A percentile compares a stretch with the other conserved stretches of the same genome.
Conservation (phyloP, 2,797 vertebrate species). For the Distichodus sexfasciatus region DNA sequence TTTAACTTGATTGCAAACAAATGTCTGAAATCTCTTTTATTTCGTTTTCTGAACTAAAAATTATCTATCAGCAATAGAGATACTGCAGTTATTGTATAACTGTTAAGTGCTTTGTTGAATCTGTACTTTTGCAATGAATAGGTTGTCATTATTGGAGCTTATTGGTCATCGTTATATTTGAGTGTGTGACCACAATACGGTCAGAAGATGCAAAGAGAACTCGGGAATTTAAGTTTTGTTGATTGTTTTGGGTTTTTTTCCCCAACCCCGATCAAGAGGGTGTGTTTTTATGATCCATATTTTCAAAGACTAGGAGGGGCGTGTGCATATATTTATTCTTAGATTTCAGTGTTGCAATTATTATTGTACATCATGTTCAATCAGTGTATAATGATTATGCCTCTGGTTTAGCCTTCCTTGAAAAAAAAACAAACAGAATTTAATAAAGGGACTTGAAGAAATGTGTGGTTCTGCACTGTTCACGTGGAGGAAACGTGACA, state of each 20-base stretch:
- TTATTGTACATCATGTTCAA: conserved; percentile 80
- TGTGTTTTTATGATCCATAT: conserved; percentile 74
- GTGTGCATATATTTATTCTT: conserved; percentile 86
- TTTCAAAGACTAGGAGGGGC: conserved; percentile 71
- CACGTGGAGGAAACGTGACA: conserved; percentile 10
- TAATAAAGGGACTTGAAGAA: conserved; percentile 53
- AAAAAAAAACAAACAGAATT: conserved; percentile 38
- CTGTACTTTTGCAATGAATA: conserved; percentile 44
- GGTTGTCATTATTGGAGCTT: conserved; percentile 44
- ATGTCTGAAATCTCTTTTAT: conserved; percentile 28
- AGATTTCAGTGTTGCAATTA: conserved; percentile 80
- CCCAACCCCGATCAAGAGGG: conserved; percentile 24
- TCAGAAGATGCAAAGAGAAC: conserved; percentile 33
- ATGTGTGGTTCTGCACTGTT: conserved; percentile 2
- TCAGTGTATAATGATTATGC: conserved; percentile 80
- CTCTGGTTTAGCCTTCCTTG: conserved; percentile 76
- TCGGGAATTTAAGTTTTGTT: conserved; percentile 5
- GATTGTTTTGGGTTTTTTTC: no score
- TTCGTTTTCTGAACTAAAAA: conserved; percentile 36
- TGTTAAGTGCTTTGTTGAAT: conserved; percentile 50
- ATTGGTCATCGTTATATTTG: conserved; percentile 26
- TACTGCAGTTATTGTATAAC: conserved; percentile 51
- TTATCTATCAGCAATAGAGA: conserved; percentile 45
- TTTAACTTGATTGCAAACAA: conserved; percentile 43
- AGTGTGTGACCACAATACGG: conserved; percentile 19